Percentiles rank a stretch among this genome's conserved stretches.
Evolutionary conservation across 2,797 vertebrate species (phyloP).

Genomic region (Eremophila alpestris): DNA sequence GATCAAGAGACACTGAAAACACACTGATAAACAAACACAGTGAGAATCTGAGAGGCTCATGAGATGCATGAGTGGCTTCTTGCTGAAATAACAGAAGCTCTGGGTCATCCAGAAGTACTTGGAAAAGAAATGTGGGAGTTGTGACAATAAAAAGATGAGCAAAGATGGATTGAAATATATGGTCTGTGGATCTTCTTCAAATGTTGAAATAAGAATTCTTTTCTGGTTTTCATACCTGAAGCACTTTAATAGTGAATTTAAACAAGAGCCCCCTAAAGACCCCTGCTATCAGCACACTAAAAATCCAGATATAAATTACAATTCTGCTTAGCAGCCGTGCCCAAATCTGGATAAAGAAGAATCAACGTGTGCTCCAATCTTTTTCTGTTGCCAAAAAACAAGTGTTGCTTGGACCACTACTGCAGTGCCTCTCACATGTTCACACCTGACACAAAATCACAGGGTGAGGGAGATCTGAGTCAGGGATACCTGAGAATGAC

Average conservation of each 20-base stretch:
- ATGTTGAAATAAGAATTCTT: neutral
- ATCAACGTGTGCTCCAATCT: neutral
- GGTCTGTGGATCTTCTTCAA: neutral
- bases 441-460: neutral
- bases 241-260: neutral
- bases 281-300: neutral
- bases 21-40: slow-evolving; percentile 21
- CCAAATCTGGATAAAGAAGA: neutral
- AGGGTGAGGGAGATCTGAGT: neutral
- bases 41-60: neutral
- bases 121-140: neutral
- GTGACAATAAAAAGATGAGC: neutral
- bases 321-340: neutral
- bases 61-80: neutral
- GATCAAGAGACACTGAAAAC: slow-evolving; percentile 11
- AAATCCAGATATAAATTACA: neutral
- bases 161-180: neutral
- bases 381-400: neutral
- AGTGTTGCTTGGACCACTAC: neutral
- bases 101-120: neutral
- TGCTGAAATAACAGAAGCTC: neutral
- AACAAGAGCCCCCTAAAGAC: neutral
- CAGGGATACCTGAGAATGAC: neutral
- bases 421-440: neutral
- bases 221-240: neutral